These are phyloP conservation scores for Coremacera marginata DNA, from an alignment of 2,888 invertebrate genomes.

Conservation along the genomic window DNA sequence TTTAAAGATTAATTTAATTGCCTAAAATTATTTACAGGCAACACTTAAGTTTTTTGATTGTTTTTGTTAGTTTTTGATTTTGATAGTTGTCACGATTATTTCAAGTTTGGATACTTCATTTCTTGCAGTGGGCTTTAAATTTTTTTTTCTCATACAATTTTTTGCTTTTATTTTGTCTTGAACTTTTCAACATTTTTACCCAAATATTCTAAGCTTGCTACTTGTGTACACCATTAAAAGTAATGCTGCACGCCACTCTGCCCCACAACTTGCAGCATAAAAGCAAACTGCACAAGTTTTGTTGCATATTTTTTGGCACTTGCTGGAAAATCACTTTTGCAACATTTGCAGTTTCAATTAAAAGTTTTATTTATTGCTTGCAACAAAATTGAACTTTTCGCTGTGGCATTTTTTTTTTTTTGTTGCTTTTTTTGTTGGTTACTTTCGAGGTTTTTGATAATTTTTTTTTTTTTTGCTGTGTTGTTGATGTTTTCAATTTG, in stretches of 20 bases:
- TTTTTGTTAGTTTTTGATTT: too few relatives aligned
- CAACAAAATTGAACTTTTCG: slow-evolving; percentile 15
- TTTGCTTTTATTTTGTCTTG: too few relatives aligned
- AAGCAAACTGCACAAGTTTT: not conserved
- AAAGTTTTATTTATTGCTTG: not conserved
- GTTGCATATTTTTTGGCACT: slow-evolving; percentile 8
- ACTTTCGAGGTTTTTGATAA: not conserved
- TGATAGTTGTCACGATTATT: too few relatives aligned
- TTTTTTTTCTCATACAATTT: too few relatives aligned
- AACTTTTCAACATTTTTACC: too few relatives aligned
- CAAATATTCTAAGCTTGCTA: not conserved
- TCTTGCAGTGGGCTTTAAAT: too few relatives aligned
- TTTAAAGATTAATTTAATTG: not conserved
- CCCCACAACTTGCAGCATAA: not conserved
- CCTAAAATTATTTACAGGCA: too few relatives aligned
- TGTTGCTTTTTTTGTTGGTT: slow-evolving; percentile 13
- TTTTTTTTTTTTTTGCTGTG: not conserved
- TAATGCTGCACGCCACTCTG: too few relatives aligned
- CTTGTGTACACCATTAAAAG: not conserved
- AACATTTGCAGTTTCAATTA: slow-evolving; percentile 30
- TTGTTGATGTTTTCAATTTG: slow-evolving; percentile 1
- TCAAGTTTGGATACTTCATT: too few relatives aligned
- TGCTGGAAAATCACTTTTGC: slow-evolving; percentile 14
- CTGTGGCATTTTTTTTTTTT: slow-evolving; percentile 21
- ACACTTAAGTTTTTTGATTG: too few relatives aligned